Base-by-base conservation (phyloP, 2,888 invertebrate species). In the Eupeodes latifasciatus region DNA sequence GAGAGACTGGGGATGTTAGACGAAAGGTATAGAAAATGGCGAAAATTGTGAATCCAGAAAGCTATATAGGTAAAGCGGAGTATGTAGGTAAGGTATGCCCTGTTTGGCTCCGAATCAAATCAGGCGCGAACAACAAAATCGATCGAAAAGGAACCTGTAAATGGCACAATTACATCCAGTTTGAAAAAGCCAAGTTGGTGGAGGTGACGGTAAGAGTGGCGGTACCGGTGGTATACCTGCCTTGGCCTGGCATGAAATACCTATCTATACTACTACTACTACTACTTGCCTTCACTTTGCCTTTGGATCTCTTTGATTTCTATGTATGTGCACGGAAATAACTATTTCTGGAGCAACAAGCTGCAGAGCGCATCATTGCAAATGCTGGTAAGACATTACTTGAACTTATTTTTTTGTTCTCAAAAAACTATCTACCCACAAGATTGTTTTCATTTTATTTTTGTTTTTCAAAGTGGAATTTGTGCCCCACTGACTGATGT, bases 101-200 rank as follows among this genome's bases (percentile, higher is more conserved):
- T 61, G 57, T 61, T 71, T 84, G 72, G 80, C 76, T 85, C 69
- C 81, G 81, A 85, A 88, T 85, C 88, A 88, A 88, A 88, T 88
- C 88, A 88, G 88, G 88, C 88, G 88, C 85, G 88, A 88, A 88
- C 88, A 88, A 81, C 85, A 81, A 85, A 88, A 88, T 88, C 85
- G 88, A 88, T 85, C 67, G 81, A 69, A 40, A 40, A 66, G 74
- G 77, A 88, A 88, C 85, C 88, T 85, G 85, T 81, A 88, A 88
- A 88, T 88, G 78, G 88, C 81, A 85, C 88, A 88, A 88, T 88
- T 88, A 88, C 88, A 78, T 61, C 81, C 77, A 75, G 62, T 72
- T 84, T 55, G 74, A 40, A 40, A 40, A 9, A 83, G 79, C 75
- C 40, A 40, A 64, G 10, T 16, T 51, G 55, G 55, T 36, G 44